Base-by-base conservation (phyloP, 2,113 vertebrate genomes). In the Eulacestoma nigropectus region DNA sequence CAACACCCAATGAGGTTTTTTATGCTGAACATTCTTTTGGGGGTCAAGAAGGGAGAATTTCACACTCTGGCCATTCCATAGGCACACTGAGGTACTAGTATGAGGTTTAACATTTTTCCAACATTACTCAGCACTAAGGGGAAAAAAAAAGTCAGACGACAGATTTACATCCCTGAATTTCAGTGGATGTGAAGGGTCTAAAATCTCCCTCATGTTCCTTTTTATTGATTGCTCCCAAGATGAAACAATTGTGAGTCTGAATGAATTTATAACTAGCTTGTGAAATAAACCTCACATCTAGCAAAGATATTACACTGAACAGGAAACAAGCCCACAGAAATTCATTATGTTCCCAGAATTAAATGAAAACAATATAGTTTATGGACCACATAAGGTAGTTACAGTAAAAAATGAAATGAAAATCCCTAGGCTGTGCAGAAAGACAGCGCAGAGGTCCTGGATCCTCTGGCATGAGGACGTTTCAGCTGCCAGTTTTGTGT, bases 321-420 rank as follows among this genome's bases (percentile, higher is more conserved):
- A 96, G 95, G 95, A 96, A 97, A 96, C 94, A 97, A 96, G 88
- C 87, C 91, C 95, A 62, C 92, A 97, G 94, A 96, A 97, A 96
- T 96, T 97, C 95, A 97, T 97, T 97, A 95, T 72, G 86, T 94
- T 93, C 89, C 87, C 80, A 89, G 96, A 97, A 95, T 95, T 94
- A 95, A 97, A 97, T 95, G 92, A 96, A 97, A 97, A 96, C 93
- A 96, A 92, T 97, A 69, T 83, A 74, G 81, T 96, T 97, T 97
- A 96, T 97, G 89, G 94, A 92, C 74, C 94, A 89, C 25, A 93
- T 92, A 84, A 95, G 65, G 88, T 78, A 90, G 92, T 95, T 96
- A 97, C 79, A 89, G 94, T 60, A 86, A 96, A 77, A 63, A 97
- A 90, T 70, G 93, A 94, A 95, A 84, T 3, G 0, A 78, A 96